phyloP scores from a whole-genome alignment of 2,113 vertebrate genomes.

The Petaurus breviceps region DNA sequence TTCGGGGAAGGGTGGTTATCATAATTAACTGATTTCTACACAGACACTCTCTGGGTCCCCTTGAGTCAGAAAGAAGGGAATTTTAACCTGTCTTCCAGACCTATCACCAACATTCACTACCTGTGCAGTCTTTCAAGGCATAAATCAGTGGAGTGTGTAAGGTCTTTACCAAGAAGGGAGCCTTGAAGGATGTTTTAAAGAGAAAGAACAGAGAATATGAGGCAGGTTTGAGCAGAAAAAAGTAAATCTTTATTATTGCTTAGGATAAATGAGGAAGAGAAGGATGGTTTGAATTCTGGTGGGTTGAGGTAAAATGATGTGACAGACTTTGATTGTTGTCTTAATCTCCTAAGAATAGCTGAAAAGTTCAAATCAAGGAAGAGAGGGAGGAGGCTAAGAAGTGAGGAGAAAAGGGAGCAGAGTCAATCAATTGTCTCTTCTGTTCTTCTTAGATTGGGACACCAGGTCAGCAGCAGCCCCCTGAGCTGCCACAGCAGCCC shows the following conservation, averaged over 20 bases:
- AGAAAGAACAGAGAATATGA: neutral
- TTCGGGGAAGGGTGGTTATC: neutral
- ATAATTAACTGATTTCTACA: neutral
- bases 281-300: rapidly evolving
- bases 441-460: neutral
- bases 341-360: neutral
- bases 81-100: neutral
- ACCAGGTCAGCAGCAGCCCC: neutral
- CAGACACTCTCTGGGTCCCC: neutral
- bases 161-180: neutral
- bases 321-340: neutral
- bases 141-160: neutral
- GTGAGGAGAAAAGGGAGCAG: neutral
- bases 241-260: constrained; percentile 56
- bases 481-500: neutral
- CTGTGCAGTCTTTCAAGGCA: neutral
- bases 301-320: neutral
- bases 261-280: neutral
- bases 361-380: constrained; percentile 33
- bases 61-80: neutral
- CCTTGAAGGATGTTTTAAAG: neutral
- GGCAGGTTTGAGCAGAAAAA: constrained; percentile 2
- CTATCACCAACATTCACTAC: neutral
- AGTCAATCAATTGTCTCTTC: neutral
- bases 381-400: neutral